phyloP scores from a whole-genome alignment of 92 coral and sea anemone genomes.

The Actinernus sp. region DNA sequence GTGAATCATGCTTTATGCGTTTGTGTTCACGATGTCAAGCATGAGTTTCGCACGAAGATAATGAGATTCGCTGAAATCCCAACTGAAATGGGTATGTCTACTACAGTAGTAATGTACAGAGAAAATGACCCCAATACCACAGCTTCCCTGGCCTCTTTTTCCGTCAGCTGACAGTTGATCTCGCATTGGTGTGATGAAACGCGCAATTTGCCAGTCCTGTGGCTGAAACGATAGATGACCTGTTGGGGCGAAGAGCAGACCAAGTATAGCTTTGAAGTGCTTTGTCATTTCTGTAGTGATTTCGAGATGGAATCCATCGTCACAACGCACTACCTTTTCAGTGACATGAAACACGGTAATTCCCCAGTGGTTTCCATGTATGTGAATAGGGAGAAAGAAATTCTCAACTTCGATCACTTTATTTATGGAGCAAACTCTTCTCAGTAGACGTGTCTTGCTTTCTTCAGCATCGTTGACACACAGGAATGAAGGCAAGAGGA shows the following conservation, averaged over 20 bases:
- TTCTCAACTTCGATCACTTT: conserved; percentile 12
- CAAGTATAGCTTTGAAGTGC: background rate
- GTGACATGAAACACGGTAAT: conserved; percentile 11
- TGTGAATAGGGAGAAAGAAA: conserved; percentile 25
- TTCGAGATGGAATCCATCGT: conserved; percentile 32
- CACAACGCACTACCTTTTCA: conserved; percentile 13
- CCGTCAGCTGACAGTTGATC: conserved; percentile 7
- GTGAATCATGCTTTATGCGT: no score
- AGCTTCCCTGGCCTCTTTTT: conserved; percentile 20
- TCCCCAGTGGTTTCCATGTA: conserved; percentile 34
- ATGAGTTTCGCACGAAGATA: conserved; percentile 5
- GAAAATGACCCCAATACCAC: conserved; percentile 27
- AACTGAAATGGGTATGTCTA: background rate
- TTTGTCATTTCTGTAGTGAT: background rate
- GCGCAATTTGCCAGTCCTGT: conserved; percentile 3
- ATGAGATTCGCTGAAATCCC: conserved; percentile 2
- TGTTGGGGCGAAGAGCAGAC: background rate
- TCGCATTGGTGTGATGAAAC: conserved; percentile 24
- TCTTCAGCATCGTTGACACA: conserved; percentile 3
- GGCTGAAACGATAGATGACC: background rate
- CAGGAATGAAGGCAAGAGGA: conserved; percentile 14
- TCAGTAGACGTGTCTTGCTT: no score
- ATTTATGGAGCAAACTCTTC: no score
- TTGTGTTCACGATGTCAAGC: conserved; percentile 24
- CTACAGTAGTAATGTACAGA: background rate